phyloP scores from a whole-genome alignment of 2,797 vertebrate genomes.

The Labeo calbasu region DNA sequence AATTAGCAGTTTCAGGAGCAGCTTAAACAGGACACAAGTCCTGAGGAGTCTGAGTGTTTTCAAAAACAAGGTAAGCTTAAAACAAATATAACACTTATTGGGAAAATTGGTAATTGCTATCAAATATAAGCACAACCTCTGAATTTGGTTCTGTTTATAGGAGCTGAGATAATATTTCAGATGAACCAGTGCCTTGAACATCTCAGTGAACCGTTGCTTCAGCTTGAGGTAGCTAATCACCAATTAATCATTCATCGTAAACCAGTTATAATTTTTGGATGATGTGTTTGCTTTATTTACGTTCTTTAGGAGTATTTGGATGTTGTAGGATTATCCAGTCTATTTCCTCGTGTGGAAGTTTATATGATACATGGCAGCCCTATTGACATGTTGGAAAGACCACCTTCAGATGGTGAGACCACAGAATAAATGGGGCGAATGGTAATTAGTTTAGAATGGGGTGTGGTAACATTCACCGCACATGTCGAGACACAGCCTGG shows the following conservation, averaged over 20 bases:
- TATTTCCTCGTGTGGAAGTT: constrained; percentile 85
- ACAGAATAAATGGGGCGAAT: not conserved
- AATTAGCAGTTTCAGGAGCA: constrained; percentile 79
- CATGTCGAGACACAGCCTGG: not conserved
- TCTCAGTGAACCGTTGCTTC: constrained; percentile 81
- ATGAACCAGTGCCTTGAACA: constrained; percentile 86
- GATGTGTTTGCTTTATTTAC: not conserved
- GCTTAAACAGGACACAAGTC: constrained; percentile 74
- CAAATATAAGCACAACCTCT: not conserved
- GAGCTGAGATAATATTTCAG: constrained; percentile 79
- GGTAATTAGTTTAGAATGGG: not conserved
- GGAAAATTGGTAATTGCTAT: not conserved
- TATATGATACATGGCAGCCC: constrained; percentile 85
- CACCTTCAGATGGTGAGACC: constrained; percentile 80
- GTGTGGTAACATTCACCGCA: not conserved
- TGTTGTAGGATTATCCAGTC: constrained; percentile 77
- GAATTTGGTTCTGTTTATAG: constrained; percentile 61
- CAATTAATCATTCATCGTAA: not conserved
- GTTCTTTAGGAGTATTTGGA: constrained; percentile 81
- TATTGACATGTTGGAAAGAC: constrained; percentile 83
- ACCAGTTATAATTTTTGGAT: not conserved
- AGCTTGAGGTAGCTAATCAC: constrained; percentile 77
- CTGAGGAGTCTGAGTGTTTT: constrained; percentile 80
- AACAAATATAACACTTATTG: not conserved
- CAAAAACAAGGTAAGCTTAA: constrained; percentile 74